Evolutionary conservation across 2,797 vertebrate species (phyloP).

Genomic region (Gallinago solitaria): DNA sequence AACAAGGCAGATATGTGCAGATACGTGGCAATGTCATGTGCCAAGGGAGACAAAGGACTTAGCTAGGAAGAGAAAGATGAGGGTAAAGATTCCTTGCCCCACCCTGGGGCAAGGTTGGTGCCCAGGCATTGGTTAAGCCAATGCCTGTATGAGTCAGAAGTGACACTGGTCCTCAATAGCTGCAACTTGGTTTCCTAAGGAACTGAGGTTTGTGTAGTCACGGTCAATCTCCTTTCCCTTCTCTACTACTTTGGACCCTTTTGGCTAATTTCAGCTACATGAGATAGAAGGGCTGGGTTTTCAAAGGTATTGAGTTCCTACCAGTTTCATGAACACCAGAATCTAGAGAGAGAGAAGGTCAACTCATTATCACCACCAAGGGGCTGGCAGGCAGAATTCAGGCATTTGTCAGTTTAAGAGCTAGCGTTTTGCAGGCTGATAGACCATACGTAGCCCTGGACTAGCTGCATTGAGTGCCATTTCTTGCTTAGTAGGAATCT

Average conservation of each 20-base stretch:
- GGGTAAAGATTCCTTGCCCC: neutral
- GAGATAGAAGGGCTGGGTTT: neutral
- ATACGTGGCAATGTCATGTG: accelerated
- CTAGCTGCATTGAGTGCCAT: neutral
- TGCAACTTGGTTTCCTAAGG: neutral
- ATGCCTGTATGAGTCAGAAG: neutral
- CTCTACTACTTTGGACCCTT: neutral
- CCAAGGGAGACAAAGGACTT: neutral
- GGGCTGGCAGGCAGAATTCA: neutral
- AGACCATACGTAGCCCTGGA: accelerated
- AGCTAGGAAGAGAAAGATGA: neutral
- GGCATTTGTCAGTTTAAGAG: neutral
- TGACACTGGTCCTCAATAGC: neutral
- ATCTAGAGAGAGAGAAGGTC: neutral
- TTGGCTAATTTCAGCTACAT: neutral
- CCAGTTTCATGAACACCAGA: neutral
- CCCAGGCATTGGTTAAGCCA: neutral
- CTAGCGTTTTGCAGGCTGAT: accelerated
- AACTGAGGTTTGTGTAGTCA: neutral
- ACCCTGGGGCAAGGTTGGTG: too few species aligned
- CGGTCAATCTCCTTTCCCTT: neutral
- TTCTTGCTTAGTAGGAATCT: neutral
- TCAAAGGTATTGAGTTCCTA: neutral
- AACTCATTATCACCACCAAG: neutral
- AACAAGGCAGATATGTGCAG: neutral